These are phyloP conservation scores for Zophobas atratus DNA, from an alignment of 1,140 invertebrate genomes.

Conservation along the genomic window DNA sequence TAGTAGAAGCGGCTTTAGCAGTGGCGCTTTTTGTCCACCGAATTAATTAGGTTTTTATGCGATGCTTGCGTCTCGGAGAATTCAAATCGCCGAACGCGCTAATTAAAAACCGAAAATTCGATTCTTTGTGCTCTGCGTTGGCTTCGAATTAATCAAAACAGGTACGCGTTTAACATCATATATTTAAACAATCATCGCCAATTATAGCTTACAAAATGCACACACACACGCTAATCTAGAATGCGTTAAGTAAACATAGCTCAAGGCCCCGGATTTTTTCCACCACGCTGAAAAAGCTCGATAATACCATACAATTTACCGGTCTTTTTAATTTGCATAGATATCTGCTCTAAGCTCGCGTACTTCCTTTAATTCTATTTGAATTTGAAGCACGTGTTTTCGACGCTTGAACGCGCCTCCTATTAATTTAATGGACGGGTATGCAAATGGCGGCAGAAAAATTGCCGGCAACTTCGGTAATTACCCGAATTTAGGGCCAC, in stretches of 20 bases:
- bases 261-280: constrained; percentile 4
- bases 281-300: constrained; percentile 32
- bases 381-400: constrained; percentile 27
- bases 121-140: background rate
- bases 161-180: background rate
- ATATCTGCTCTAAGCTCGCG: constrained; percentile 4
- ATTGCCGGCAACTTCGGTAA: too few relatives aligned
- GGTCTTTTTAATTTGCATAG: constrained; percentile 35
- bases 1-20: background rate
- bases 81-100: too few relatives aligned
- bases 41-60: constrained; percentile 3
- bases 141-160: constrained; percentile 21
- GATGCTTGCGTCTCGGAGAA: too few relatives aligned
- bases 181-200: constrained; percentile 40
- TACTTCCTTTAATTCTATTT: constrained; percentile 29
- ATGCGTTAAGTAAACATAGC: constrained; percentile 44
- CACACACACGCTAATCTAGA: constrained; percentile 43
- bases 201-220: constrained; percentile 46
- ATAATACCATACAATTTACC: constrained; percentile 45
- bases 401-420: background rate
- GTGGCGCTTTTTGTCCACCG: background rate
- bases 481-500: too few relatives aligned
- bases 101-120: background rate
- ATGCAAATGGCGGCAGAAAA: too few relatives aligned
- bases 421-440: constrained; percentile 38